These are phyloP conservation scores for Trichopoda pennipes DNA, from an alignment of 2,888 invertebrate genomes.

Conservation along the genomic window DNA sequence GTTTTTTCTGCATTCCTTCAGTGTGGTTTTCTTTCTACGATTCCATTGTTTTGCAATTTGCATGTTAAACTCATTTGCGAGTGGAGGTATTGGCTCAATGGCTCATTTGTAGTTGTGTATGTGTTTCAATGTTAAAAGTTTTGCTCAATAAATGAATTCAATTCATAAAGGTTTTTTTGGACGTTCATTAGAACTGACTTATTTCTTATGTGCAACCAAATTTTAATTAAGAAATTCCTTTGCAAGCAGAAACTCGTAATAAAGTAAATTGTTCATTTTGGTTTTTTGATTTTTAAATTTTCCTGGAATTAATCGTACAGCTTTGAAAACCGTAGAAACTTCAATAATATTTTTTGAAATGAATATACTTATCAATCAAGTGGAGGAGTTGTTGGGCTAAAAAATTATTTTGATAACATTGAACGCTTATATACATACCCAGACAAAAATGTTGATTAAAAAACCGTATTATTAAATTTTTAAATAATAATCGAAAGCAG, in stretches of 20 bases:
- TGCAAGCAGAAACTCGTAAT: constrained; percentile 9
- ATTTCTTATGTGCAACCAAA: constrained; percentile 31
- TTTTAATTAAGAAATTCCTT: constrained; percentile 66
- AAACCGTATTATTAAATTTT: too few relatives aligned
- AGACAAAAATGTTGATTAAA: too few relatives aligned
- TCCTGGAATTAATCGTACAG: background rate
- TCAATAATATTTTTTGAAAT: too few relatives aligned
- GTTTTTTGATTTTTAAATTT: background rate
- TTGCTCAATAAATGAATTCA: constrained; percentile 26
- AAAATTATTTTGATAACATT: too few relatives aligned
- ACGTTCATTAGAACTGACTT: constrained; percentile 14
- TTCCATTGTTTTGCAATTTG: constrained; percentile 59
- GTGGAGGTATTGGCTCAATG: constrained; percentile 39
- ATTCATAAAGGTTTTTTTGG: constrained; percentile 47
- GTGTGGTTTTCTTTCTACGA: constrained; percentile 61
- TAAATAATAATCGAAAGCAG: too few relatives aligned
- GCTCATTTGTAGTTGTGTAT: constrained; percentile 18
- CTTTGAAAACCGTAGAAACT: too few relatives aligned
- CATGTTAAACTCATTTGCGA: constrained; percentile 61
- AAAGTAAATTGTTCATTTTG: constrained; percentile 53
- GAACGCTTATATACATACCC: too few relatives aligned
- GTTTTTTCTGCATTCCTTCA: constrained; percentile 38
- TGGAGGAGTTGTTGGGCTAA: too few relatives aligned
- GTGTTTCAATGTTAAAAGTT: constrained; percentile 1
- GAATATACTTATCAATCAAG: too few relatives aligned